These are phyloP conservation scores for Opisthograptis luteolata DNA, from an alignment of 2,888 invertebrate genomes.

Conservation along the genomic window DNA sequence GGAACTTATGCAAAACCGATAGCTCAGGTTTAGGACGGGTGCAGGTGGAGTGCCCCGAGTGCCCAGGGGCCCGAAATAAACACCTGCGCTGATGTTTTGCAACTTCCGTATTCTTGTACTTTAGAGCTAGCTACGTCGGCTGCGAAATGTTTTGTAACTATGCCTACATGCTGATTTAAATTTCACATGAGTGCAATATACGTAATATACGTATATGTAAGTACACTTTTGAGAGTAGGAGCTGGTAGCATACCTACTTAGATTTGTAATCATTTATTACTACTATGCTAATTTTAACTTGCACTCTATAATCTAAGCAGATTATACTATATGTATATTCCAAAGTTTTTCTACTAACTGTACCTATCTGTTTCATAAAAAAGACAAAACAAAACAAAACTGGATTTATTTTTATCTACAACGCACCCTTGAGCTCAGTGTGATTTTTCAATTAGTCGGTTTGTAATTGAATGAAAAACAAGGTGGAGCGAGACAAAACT, in stretches of 20 bases:
- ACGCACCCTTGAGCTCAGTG: constrained; percentile 39
- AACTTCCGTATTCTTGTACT: constrained; percentile 33
- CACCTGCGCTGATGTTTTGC: constrained; percentile 42
- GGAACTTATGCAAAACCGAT: constrained; percentile 65
- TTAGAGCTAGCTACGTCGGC: constrained; percentile 5
- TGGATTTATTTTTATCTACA: constrained; percentile 15
- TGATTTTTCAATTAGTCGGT: constrained; percentile 60
- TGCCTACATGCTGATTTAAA: constrained; percentile 15
- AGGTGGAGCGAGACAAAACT: constrained; percentile 54
- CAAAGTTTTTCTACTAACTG: too few relatives aligned
- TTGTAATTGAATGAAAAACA: constrained; percentile 65
- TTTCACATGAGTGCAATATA: constrained; percentile 5
- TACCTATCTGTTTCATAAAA: too few relatives aligned
- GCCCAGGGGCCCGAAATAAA: constrained; percentile 44
- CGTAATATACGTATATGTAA: constrained; percentile 14
- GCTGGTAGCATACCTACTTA: too few relatives aligned
- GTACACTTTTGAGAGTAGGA: too few relatives aligned
- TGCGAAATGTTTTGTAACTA: constrained; percentile 18
- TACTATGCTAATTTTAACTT: too few relatives aligned
- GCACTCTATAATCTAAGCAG: too few relatives aligned
- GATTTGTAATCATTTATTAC: too few relatives aligned
- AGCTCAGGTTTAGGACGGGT: constrained; percentile 52
- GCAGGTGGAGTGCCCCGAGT: constrained; percentile 41
- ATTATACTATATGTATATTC: too few relatives aligned
- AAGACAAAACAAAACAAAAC: background rate